Percentiles rank a stretch among this genome's conserved stretches.
Evolutionary conservation across 2,888 invertebrate species (phyloP).

Genomic region (Drosophila tripunctata): DNA sequence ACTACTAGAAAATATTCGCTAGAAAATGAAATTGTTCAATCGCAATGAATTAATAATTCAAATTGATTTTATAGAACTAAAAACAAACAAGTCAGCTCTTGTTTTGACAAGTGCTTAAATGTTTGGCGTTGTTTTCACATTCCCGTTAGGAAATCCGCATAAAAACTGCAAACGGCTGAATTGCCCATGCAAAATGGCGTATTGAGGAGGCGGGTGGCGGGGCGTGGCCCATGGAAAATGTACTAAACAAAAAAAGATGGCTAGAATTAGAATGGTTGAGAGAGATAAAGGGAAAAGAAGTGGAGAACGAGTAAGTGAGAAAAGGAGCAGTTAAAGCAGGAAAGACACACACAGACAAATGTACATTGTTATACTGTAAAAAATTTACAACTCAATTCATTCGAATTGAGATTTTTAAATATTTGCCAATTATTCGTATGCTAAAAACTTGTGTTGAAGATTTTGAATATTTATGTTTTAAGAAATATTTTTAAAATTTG

Average conservation of each 20-base stretch:
- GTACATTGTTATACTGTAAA: too few relatives aligned
- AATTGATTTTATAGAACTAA: not conserved
- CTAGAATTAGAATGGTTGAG: not conserved
- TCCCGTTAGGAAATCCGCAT: conserved; percentile 39
- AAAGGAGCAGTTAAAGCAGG: conserved; percentile 31
- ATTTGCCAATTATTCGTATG: too few relatives aligned
- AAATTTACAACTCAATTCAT: too few relatives aligned
- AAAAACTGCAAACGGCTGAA: conserved; percentile 20
- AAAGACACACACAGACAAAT: not conserved
- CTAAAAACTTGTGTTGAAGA: too few relatives aligned
- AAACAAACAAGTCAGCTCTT: not conserved
- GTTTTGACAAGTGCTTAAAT: conserved; percentile 32
- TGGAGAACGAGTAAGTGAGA: not conserved
- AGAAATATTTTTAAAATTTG: too few relatives aligned
- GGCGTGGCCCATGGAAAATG: conserved; percentile 7
- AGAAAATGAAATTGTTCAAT: too few relatives aligned
- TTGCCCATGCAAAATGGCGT: not conserved
- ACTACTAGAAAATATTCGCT: too few relatives aligned
- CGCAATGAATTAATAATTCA: not conserved
- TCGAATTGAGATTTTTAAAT: too few relatives aligned
- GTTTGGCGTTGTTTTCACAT: conserved; percentile 23
- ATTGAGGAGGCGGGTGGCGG: not conserved
- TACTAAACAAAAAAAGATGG: conserved; percentile 24
- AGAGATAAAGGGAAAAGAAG: conserved; percentile 14
- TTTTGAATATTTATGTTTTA: too few relatives aligned